phyloP scores from a whole-genome alignment of 92 coral and sea anemone species.

The Epizoanthus fatuus region DNA sequence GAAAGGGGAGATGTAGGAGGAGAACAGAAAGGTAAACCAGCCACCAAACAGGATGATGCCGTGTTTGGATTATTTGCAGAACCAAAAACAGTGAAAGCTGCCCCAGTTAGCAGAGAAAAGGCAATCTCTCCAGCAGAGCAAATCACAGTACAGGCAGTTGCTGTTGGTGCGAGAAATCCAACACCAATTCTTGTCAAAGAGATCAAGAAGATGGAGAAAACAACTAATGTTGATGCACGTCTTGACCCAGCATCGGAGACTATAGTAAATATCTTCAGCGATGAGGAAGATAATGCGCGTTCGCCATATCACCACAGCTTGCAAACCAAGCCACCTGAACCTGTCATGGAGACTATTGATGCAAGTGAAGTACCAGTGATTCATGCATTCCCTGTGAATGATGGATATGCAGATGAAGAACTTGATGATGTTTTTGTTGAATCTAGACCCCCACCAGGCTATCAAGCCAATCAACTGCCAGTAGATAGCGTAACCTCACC shows the following conservation, averaged over 20 bases:
- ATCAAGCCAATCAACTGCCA: not conserved
- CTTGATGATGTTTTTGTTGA: slow-evolving; percentile 83
- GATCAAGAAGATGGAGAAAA: slow-evolving; percentile 22
- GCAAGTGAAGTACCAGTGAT: slow-evolving; percentile 47
- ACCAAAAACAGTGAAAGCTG: slow-evolving; percentile 31
- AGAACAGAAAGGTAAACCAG: not conserved
- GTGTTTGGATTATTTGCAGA: slow-evolving; percentile 36
- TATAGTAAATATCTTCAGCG: slow-evolving; percentile 24
- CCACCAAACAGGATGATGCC: not conserved
- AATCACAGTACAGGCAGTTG: slow-evolving; percentile 30
- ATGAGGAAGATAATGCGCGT: slow-evolving; percentile 33
- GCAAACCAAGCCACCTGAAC: slow-evolving; percentile 4
- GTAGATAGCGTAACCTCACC: not conserved
- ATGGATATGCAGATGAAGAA: slow-evolving; percentile 78
- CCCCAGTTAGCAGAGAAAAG: slow-evolving; percentile 8
- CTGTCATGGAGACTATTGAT: slow-evolving; percentile 25
- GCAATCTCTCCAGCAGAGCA: slow-evolving; percentile 10
- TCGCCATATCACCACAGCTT: slow-evolving; percentile 24
- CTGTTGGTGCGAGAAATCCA: not conserved
- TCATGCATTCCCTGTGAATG: slow-evolving; percentile 68
- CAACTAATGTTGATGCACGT: slow-evolving; percentile 35
- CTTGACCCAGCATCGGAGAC: slow-evolving; percentile 46
- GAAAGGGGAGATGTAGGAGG: not conserved
- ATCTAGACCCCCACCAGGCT: slow-evolving; percentile 18
- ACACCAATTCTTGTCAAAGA: slow-evolving; percentile 19